A percentile compares a stretch with the other conserved stretches of the same genome.
These are phyloP conservation scores for Glyptemys insculpta DNA, from an alignment of 2,797 vertebrate species.

Conservation along the genomic window DNA sequence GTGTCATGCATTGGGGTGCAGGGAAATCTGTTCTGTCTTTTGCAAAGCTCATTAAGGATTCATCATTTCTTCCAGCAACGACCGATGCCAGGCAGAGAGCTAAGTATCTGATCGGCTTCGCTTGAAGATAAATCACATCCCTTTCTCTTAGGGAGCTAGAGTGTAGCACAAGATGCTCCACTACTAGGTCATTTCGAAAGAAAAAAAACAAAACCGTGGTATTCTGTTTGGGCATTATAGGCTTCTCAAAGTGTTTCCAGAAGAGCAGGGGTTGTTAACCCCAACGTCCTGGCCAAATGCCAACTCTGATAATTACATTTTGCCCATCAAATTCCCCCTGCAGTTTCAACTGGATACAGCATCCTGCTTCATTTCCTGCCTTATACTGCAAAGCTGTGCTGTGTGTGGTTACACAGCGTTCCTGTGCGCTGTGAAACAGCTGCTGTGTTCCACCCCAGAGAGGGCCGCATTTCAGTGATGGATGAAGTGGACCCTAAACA, in stretches of 20 bases:
- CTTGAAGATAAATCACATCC: not conserved
- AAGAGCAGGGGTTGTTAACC: not conserved
- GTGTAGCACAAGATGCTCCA: not conserved
- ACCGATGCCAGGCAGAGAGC: not conserved
- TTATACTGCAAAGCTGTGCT: not conserved
- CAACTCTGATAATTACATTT: not conserved
- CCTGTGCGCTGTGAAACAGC: not conserved
- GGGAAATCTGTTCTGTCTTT: not conserved
- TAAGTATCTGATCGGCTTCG: not conserved
- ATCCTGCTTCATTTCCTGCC: not conserved
- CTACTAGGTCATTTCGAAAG: not conserved
- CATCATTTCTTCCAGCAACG: not conserved
- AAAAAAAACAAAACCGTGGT: rapidly evolving
- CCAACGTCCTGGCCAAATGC: not conserved
- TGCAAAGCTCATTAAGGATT: rapidly evolving
- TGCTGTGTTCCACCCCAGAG: not conserved
- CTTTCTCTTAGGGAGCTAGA: not conserved
- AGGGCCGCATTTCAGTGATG: not conserved
- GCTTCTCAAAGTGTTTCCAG: not conserved
- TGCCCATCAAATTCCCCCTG: not conserved
- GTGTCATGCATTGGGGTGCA: rapidly evolving
- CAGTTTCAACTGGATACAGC: not conserved
- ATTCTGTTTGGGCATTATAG: not conserved
- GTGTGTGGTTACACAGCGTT: not conserved
- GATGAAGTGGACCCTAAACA: not conserved